Conservation (phyloP, 1,140 invertebrate species). For the Araneus ventricosus region DNA sequence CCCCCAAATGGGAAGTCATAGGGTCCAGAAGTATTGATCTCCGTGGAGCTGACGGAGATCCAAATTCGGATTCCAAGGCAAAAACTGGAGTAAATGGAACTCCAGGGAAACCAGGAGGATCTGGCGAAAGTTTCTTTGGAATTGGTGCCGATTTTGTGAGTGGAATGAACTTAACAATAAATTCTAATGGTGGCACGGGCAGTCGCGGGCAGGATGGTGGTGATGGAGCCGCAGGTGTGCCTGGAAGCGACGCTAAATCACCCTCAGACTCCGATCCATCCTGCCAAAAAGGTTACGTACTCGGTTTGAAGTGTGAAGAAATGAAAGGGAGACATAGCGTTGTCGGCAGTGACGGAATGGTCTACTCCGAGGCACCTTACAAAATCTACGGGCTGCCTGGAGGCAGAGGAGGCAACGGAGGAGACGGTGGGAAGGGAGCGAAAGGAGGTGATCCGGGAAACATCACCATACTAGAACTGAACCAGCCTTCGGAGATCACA, state of each 20-base stretch:
- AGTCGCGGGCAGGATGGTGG: neutral
- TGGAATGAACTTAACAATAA: neutral
- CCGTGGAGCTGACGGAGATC: neutral
- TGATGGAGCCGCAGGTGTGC: neutral
- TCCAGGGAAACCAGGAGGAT: neutral
- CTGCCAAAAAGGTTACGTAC: neutral
- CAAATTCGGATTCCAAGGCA: neutral
- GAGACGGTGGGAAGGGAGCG: neutral
- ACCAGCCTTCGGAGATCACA: neutral
- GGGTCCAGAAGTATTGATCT: neutral
- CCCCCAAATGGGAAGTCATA: neutral
- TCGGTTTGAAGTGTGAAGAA: neutral
- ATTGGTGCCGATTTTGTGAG: neutral
- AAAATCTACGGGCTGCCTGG: neutral
- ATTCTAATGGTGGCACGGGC: slow-evolving; percentile 2
- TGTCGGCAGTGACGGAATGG: no score
- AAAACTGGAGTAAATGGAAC: neutral
- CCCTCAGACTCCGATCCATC: neutral
- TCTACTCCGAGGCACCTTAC: no score
- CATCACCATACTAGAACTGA: neutral
- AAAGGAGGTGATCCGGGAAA: neutral
- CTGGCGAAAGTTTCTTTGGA: slow-evolving; percentile 31
- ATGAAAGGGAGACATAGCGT: no score
- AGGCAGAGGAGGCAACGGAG: neutral
- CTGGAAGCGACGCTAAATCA: neutral